Percentiles rank a stretch among this genome's conserved stretches.
phyloP scores from a whole-genome alignment of 2,113 vertebrate species.

The Platanista minor region DNA sequence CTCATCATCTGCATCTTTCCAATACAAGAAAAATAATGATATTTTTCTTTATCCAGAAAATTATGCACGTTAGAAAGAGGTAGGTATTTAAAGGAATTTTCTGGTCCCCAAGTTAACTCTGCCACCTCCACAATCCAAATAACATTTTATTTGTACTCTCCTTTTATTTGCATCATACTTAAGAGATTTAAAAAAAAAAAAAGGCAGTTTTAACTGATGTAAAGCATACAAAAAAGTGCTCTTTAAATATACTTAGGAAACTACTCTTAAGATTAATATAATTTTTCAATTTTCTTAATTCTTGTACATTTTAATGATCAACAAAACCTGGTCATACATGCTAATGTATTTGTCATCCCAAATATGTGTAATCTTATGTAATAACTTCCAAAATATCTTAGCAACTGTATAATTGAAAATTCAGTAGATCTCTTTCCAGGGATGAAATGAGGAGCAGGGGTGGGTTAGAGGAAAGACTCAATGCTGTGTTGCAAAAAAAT shows the following conservation, averaged over 20 bases:
- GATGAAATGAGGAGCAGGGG: background rate
- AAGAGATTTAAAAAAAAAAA: background rate
- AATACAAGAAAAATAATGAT: background rate
- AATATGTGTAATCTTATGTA: background rate
- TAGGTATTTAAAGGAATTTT: background rate
- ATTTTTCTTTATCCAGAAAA: background rate
- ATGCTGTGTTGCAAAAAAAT: background rate
- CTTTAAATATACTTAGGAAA: background rate
- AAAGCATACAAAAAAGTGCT: background rate
- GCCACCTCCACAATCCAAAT: background rate
- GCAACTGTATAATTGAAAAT: background rate
- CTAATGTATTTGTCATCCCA: background rate
- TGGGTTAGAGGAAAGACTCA: background rate
- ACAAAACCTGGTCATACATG: background rate
- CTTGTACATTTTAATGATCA: background rate
- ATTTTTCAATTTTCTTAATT: background rate
- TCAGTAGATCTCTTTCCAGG: background rate
- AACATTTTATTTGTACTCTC: background rate
- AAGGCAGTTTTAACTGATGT: background rate
- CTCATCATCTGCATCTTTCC: background rate
- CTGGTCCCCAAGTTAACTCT: background rate
- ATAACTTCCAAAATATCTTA: background rate
- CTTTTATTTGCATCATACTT: background rate
- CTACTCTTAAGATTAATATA: background rate
- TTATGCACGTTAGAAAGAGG: background rate